These are phyloP conservation scores for Aleiodes alternator DNA, from an alignment of 2,888 invertebrate genomes.

Conservation along the genomic window DNA sequence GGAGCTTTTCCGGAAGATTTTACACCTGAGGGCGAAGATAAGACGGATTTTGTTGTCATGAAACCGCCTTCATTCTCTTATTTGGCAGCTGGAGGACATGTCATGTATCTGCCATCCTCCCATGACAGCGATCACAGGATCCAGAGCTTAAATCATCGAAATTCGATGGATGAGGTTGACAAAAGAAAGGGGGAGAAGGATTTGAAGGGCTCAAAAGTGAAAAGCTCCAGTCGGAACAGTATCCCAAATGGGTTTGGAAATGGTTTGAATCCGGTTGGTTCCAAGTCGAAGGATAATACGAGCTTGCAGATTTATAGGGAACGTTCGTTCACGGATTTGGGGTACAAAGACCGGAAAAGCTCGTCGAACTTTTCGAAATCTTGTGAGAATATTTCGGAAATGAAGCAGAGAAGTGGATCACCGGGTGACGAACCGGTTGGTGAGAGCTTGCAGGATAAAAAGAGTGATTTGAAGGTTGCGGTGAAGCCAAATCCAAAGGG, in stretches of 20 bases:
- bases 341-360: conserved; percentile 48
- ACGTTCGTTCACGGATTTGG: conserved; percentile 51
- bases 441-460: conserved; percentile 71
- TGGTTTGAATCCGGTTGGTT: conserved; percentile 14
- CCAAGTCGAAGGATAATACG: conserved; percentile 43
- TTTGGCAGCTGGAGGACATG: conserved; percentile 82
- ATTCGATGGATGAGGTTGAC: conserved; percentile 45
- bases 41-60: conserved; percentile 64
- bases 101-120: conserved; percentile 86
- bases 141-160: conserved; percentile 59
- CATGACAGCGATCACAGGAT: conserved; percentile 61
- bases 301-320: conserved; percentile 52
- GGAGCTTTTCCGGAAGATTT: conserved; percentile 32
- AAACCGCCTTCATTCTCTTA: conserved; percentile 77
- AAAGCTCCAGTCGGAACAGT: conserved; percentile 41
- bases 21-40: conserved; percentile 50
- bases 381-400: conserved; percentile 74
- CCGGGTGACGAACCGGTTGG: conserved; percentile 59
- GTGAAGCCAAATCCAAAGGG: conserved; percentile 69
- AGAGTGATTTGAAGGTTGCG: conserved; percentile 51
- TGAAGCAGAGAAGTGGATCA: conserved; percentile 58
- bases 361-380: conserved; percentile 73
- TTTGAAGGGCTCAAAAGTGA: conserved; percentile 45
- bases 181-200: conserved; percentile 55
- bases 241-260: conserved; percentile 51